Evolutionary conservation across 2,888 invertebrate genomes (phyloP).

Genomic region (Serripes groenlandicus): DNA sequence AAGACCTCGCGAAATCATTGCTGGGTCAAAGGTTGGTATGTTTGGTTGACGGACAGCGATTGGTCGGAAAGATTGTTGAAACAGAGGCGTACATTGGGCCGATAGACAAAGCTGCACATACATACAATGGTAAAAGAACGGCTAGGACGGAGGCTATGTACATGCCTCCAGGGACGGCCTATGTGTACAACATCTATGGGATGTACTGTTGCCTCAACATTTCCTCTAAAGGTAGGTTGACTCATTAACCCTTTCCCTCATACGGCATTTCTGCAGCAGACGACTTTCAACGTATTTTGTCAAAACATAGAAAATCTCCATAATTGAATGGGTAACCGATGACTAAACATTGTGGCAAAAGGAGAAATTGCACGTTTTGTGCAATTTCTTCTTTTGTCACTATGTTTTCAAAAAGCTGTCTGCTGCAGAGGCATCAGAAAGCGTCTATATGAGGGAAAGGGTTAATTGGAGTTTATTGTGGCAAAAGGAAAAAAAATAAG

Average conservation of each 20-base stretch:
- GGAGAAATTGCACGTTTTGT: not conserved
- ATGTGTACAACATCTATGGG: constrained; percentile 92
- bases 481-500: not conserved
- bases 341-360: not conserved
- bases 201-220: constrained; percentile 92
- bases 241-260: not conserved
- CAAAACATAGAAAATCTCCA: not conserved
- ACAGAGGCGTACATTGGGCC: constrained; percentile 91
- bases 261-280: no score
- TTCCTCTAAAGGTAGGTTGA: constrained; percentile 88
- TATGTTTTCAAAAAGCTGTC: not conserved
- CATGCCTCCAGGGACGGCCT: constrained; percentile 91
- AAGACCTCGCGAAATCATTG: constrained; percentile 88
- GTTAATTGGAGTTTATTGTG: not conserved
- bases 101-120: constrained; percentile 90
- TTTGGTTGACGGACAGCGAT: constrained; percentile 86
- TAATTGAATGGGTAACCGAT: not conserved
- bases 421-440: not conserved
- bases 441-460: not conserved
- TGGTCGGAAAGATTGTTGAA: constrained; percentile 91
- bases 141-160: constrained; percentile 91
- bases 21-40: constrained; percentile 90
- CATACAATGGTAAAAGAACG: constrained; percentile 89
- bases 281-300: not conserved
- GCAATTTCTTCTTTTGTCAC: not conserved